Base-by-base conservation (phyloP, 2,797 vertebrate genomes). In the Cryptoblepharus egeriae region DNA sequence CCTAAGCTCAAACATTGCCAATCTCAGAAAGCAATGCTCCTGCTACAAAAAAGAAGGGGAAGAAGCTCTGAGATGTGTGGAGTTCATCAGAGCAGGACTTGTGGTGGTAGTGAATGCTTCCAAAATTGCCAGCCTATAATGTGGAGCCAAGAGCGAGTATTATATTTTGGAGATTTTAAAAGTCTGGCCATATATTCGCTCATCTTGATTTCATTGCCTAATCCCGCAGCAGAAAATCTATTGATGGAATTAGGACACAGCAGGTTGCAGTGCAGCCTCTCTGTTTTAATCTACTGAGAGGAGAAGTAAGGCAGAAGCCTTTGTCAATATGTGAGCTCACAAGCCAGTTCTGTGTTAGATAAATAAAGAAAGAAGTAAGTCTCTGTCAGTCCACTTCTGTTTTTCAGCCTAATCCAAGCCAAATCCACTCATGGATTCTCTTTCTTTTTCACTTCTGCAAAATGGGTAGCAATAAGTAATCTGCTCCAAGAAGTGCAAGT, bases 281-380 rank as follows among this genome's bases (percentile, higher is more conserved):
- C 58, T 72, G 57, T 37, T 39, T 68, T 70, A 72, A 28, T 79
- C 37, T 64, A 28, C 18, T 28, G 20, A 74, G 30, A 45, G 35
- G 45, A 64, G 1, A 64, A 11, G 32, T n/a, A 73, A 52, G 32
- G 26, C 32, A 45, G 32, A 42, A 8, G 49, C 81, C 2, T 83
- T 61, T 80, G 70, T 78, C 64, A 84, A 81, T 78, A 87, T 92
- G 67, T 55, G 61, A 68, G 83, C 77, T 77, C 65, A 65, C 82
- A 77, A 77, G 7, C n/a, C 13, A 74, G 35, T 58, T 87, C 81
- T 89, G 88, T 80, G 35, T 88, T 70, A 89, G 39, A 61, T 60
- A 86, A 82, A 75, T 0, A 0, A 67, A 86, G 69, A 49, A 78
- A 49, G 77, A 90, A n/a, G n/a, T n/a, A n/a, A 76, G 79, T 75